Evolutionary conservation across 1,140 invertebrate genomes (phyloP).

Genomic region (Rhysida immarginata): DNA sequence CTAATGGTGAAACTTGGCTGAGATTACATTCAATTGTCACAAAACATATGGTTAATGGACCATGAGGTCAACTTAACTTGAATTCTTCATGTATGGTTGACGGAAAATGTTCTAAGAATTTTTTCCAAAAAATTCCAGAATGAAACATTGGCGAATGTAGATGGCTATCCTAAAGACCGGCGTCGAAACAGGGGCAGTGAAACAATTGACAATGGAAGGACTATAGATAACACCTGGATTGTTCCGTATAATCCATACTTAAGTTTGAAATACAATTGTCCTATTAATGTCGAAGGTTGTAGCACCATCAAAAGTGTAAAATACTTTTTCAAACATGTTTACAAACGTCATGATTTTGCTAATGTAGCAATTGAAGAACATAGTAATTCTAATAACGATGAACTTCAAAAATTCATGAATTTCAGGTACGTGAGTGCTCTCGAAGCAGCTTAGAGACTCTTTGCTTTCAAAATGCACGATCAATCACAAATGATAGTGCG

Average conservation of each 20-base stretch:
- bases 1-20: not conserved
- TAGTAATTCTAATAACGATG: not conserved
- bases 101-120: slow-evolving; percentile 13
- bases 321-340: not conserved
- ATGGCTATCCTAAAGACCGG: not conserved
- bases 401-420: slow-evolving; percentile 1
- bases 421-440: not conserved
- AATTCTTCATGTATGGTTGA: slow-evolving; percentile 16
- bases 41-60: slow-evolving; percentile 15
- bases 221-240: not conserved
- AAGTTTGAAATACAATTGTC: not conserved
- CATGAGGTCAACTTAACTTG: slow-evolving; percentile 14
- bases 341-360: slow-evolving; percentile 3
- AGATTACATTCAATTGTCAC: slow-evolving; percentile 4
- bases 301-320: not conserved
- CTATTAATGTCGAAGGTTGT: slow-evolving; percentile 2
- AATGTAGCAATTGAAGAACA: not conserved
- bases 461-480: slow-evolving; percentile 1
- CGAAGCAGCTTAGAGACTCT: not conserved
- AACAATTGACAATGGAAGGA: not conserved
- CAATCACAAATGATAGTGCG: not conserved
- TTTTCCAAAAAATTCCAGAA: not conserved
- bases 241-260: not conserved
- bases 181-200: not conserved
- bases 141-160: not conserved